Evolutionary conservation across 2,113 vertebrate genomes (phyloP).

Genomic region (Lepisosteus osseus): DNA sequence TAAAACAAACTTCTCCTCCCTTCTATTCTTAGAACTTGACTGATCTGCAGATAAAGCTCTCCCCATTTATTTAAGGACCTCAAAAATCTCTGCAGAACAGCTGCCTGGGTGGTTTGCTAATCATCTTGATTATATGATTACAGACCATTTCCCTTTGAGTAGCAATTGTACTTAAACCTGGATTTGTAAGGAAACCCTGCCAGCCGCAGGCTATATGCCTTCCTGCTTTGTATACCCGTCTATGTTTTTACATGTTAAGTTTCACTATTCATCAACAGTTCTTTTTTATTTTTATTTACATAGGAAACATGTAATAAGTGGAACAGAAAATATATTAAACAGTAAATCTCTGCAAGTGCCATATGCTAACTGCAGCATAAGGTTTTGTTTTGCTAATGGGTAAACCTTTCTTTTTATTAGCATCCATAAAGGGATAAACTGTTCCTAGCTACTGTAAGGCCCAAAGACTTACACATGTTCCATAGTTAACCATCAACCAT

Average conservation of each 20-base stretch:
- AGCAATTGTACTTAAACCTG: conserved; percentile 57
- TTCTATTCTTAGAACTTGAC: conserved; percentile 16
- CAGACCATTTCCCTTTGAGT: conserved; percentile 56
- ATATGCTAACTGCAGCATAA: neutral
- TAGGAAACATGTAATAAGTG: conserved; percentile 22
- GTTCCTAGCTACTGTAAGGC: conserved; percentile 13
- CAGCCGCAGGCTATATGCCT: conserved; percentile 65
- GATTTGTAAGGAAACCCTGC: conserved; percentile 66
- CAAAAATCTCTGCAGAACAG: conserved; percentile 7
- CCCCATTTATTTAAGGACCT: conserved; percentile 13
- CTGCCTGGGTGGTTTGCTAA: conserved; percentile 66
- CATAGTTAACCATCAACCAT: neutral
- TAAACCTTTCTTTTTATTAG: conserved; percentile 47
- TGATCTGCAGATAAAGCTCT: conserved; percentile 23
- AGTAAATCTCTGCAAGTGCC: no score
- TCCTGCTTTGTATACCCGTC: conserved; percentile 54
- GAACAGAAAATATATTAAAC: neutral
- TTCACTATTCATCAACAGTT: conserved; percentile 38
- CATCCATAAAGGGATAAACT: conserved; percentile 30
- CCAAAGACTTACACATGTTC: conserved; percentile 12
- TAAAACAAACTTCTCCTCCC: conserved; percentile 28
- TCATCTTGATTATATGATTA: conserved; percentile 75
- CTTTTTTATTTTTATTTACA: conserved; percentile 19
- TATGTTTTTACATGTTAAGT: conserved; percentile 49
- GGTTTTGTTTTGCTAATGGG: conserved; percentile 33